Evolutionary conservation across 1,140 invertebrate genomes (phyloP).

Genomic region (Halictus rubicundus): DNA sequence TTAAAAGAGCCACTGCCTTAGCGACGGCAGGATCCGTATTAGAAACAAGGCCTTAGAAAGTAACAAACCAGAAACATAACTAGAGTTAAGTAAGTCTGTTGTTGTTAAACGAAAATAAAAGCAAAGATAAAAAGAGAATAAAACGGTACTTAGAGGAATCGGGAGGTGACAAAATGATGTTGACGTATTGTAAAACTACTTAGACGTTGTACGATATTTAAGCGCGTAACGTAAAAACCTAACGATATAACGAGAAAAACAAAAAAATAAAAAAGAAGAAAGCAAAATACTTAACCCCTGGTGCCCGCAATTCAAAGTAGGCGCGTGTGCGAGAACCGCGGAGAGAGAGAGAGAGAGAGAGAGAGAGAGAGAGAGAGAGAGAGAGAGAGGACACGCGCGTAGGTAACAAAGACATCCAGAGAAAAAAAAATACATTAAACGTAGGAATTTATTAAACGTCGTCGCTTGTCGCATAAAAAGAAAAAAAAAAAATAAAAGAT

Average conservation of each 20-base stretch:
- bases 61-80: slow-evolving; percentile 73
- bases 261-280: too few relatives aligned
- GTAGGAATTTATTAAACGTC: slow-evolving; percentile 55
- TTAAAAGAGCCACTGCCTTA: slow-evolving; percentile 69
- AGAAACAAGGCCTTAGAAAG: slow-evolving; percentile 71
- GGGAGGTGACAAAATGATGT: slow-evolving; percentile 43
- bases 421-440: slow-evolving; percentile 26
- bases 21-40: slow-evolving; percentile 63
- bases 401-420: slow-evolving; percentile 10
- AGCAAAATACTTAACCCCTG: slow-evolving; percentile 53
- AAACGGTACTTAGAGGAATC: slow-evolving; percentile 42
- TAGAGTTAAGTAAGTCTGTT: slow-evolving; percentile 70
- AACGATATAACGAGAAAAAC: background rate
- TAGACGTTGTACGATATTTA: slow-evolving; percentile 57
- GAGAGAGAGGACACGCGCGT: slow-evolving; percentile 31
- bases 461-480: slow-evolving; percentile 27
- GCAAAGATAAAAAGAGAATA: slow-evolving; percentile 38
- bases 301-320: slow-evolving; percentile 56
- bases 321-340: slow-evolving; percentile 39
- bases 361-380: too few relatives aligned
- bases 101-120: slow-evolving; percentile 67
- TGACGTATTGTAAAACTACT: slow-evolving; percentile 60
- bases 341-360: too few relatives aligned
- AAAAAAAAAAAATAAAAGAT: background rate
- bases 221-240: slow-evolving; percentile 46